Conservation (phyloP, 2,113 vertebrate genomes). For the Neofelis nebulosa region DNA sequence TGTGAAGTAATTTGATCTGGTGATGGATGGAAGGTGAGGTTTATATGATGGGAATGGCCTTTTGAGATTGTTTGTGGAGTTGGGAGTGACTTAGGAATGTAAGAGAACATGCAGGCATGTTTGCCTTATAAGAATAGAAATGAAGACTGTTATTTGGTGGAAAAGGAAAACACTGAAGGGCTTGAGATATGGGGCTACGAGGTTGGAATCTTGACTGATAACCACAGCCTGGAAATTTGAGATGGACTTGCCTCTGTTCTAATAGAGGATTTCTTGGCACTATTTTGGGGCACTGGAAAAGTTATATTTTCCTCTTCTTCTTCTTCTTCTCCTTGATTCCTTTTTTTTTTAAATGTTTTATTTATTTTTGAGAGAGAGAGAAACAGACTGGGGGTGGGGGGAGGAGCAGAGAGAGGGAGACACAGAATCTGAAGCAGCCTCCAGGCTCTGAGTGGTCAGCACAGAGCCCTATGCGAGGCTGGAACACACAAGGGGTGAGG, state of each 20-base stretch:
- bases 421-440: too few species aligned
- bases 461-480: too few species aligned
- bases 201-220: neutral
- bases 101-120: neutral
- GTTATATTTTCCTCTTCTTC: too few species aligned
- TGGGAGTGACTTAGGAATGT: neutral
- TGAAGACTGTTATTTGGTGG: neutral
- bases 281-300: neutral
- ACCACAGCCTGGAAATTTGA: neutral
- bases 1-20: neutral
- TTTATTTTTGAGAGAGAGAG: too few species aligned
- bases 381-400: too few species aligned
- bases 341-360: too few species aligned
- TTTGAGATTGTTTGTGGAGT: conserved; percentile 9
- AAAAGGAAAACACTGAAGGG: neutral
- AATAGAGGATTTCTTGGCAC: neutral
- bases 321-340: too few species aligned
- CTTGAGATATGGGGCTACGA: rapidly evolving
- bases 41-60: neutral
- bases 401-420: too few species aligned
- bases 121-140: neutral
- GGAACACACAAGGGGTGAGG: too few species aligned
- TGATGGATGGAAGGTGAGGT: neutral
- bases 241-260: neutral
- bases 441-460: too few species aligned